Conservation (phyloP, 2,888 invertebrate genomes). For the Physocephala rufipes region DNA sequence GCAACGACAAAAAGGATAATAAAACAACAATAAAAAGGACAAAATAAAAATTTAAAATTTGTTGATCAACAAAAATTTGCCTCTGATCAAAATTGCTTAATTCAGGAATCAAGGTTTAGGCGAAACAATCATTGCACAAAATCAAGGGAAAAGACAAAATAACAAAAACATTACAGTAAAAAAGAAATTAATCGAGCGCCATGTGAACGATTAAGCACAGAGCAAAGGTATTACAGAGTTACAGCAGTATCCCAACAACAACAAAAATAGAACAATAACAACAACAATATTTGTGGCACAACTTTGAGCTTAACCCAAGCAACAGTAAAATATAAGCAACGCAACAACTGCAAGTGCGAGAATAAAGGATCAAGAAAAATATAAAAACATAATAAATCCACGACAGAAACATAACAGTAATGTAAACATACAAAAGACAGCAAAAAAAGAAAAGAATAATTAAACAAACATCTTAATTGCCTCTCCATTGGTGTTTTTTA, state of each 20-base stretch:
- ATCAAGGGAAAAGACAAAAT: slow-evolving; percentile 16
- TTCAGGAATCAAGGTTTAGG: too few relatives aligned
- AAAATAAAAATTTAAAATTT: too few relatives aligned
- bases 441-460: neutral
- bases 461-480: too few relatives aligned
- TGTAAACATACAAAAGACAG: neutral
- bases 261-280: neutral
- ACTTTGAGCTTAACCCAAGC: neutral
- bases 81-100: too few relatives aligned
- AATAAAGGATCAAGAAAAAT: slow-evolving; percentile 9
- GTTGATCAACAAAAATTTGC: too few relatives aligned
- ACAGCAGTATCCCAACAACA: neutral
- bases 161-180: slow-evolving; percentile 25
- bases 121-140: too few relatives aligned
- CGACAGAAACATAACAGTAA: slow-evolving; percentile 9
- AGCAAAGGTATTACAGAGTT: neutral
- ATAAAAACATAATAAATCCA: neutral
- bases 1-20: neutral
- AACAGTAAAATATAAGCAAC: neutral
- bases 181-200: neutral
- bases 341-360: slow-evolving; percentile 9
- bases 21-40: slow-evolving; percentile 28
- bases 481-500: too few relatives aligned
- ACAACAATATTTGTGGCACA: neutral
- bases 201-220: too few relatives aligned